Evolutionary conservation across 2,888 invertebrate species (phyloP).

Genomic region (Salticus scenicus): DNA sequence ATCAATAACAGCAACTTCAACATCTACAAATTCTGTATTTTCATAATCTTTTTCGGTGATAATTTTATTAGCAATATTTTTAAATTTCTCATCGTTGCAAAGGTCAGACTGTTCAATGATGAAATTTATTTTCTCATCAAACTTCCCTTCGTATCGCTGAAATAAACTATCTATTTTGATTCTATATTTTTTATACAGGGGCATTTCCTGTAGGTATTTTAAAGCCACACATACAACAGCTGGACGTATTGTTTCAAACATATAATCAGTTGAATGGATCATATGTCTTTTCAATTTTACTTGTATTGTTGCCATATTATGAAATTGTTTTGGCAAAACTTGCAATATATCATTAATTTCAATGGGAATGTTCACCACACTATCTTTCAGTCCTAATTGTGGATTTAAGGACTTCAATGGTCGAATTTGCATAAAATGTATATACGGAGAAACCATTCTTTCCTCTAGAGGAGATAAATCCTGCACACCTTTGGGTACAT

Average conservation of each 20-base stretch:
- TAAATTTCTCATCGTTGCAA: not conserved
- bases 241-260: not conserved
- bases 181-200: too few relatives aligned
- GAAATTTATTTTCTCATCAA: not conserved
- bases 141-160: too few relatives aligned
- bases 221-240: not conserved
- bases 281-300: not conserved
- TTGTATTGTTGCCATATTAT: too few relatives aligned
- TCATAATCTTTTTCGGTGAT: too few relatives aligned
- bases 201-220: not conserved
- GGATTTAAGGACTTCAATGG: not conserved
- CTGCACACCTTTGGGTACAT: not conserved
- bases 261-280: not conserved
- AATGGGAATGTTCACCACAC: not conserved
- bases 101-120: not conserved
- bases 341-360: too few relatives aligned
- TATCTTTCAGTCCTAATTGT: not conserved
- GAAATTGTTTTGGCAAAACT: too few relatives aligned
- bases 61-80: not conserved
- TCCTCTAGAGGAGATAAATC: not conserved
- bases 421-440: not conserved
- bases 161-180: too few relatives aligned
- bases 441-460: too few relatives aligned
- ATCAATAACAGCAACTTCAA: too few relatives aligned
- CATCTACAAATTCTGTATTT: too few relatives aligned